Evolutionary conservation across 2,888 invertebrate species (phyloP), one percentile per base, ranked within the genome.

Genomic region (Ptycholaimellus sp.): DNA sequence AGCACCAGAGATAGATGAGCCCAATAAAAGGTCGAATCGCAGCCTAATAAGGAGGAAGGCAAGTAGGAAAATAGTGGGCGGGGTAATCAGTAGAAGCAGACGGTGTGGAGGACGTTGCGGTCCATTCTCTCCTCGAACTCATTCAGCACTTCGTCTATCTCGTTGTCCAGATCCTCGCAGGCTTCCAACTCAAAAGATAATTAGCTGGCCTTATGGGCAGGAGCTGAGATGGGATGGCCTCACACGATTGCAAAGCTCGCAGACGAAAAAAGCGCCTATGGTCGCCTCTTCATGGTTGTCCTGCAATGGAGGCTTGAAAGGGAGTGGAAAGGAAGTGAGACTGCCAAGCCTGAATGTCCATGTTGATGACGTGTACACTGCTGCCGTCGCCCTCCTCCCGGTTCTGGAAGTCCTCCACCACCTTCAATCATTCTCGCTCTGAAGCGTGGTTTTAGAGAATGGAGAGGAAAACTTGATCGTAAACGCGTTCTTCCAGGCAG

Each of bases 201-300:
- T 34, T 33, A 40, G n/a, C 40, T 22, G 29, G 21, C 16, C 18
- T 32, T 5, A 9, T 27, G 23, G n/a, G 23, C 4, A 30, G 14
- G 30, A 11, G 30, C 7, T n/a, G 30, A 30, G 30, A 30, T n/a
- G n/a, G n/a, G n/a, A n/a, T n/a, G n/a, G n/a, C n/a, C n/a, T n/a
- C n/a, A n/a, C n/a, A n/a, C n/a, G n/a, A 38, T 74, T 72, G 47
- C 85, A 80, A 65, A 99, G 71, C 62, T 96, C 90, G 62, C 81
- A 81, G 47, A 99, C 87, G 49, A 90, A 69, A 65, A 93, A 90
- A 25, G 96, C 93, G 46, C 96, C 96, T 55, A 96, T 75, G 3
- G 93, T 83, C 1, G 96, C 96, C 62, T 99, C 96, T 61, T 99
- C 96, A 47, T 93, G 85, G 64, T 96, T 99, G 65, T 99, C 96